Conservation (phyloP, 2,888 invertebrate species). For the Drosophila greeni region DNA sequence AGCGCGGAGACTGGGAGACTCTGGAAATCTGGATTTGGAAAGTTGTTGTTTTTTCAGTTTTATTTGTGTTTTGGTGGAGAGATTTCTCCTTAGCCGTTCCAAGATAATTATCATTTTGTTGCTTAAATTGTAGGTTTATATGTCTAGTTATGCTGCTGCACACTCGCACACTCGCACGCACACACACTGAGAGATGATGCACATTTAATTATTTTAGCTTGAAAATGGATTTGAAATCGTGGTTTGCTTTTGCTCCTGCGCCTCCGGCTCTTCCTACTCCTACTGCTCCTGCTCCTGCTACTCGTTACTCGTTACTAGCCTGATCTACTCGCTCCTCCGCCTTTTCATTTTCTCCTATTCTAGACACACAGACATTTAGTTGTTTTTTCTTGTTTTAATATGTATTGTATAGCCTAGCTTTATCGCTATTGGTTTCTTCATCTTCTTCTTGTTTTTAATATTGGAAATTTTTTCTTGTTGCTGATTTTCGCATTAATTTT, state of each 20-base stretch:
- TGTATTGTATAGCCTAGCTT: constrained; percentile 36
- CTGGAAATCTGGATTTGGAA: constrained; percentile 4
- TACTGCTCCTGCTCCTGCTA: constrained; percentile 2
- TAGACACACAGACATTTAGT: constrained; percentile 43
- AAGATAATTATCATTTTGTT: constrained; percentile 30
- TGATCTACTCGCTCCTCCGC: constrained; percentile 1
- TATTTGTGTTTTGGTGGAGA: constrained; percentile 21
- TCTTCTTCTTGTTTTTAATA: background rate
- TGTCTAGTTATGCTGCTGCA: constrained; percentile 26
- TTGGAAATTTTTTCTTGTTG: constrained; percentile 28
- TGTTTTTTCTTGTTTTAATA: constrained; percentile 10
- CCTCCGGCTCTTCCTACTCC: constrained; percentile 11
- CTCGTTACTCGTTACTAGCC: background rate
- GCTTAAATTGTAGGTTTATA: constrained; percentile 31
- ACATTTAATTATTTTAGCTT: constrained; percentile 32
- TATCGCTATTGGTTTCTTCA: constrained; percentile 28
- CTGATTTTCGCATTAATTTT: constrained; percentile 31
- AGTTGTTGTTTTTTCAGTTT: constrained; percentile 8
- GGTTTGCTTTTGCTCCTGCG: constrained; percentile 2
- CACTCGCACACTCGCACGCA: constrained; percentile 19
- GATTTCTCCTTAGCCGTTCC: constrained; percentile 29
- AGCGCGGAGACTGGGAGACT: constrained; percentile 10
- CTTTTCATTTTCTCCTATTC: constrained; percentile 14
- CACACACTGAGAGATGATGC: constrained; percentile 34
- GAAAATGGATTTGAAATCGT: constrained; percentile 25